Conservation (phyloP, 2,888 invertebrate species). For the Agrilus cyanescens region DNA sequence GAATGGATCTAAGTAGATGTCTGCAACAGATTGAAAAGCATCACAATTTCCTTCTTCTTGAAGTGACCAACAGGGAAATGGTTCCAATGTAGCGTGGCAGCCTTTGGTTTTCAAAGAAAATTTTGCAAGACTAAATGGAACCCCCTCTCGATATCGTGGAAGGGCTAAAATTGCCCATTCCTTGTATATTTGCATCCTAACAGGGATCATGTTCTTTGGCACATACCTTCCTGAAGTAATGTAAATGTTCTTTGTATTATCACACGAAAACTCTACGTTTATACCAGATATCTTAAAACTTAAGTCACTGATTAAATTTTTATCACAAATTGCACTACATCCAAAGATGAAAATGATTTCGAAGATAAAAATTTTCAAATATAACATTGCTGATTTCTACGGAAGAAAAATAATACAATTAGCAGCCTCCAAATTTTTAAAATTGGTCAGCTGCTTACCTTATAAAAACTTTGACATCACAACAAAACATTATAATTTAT, state of each 20-base stretch:
- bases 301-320: conserved; percentile 23
- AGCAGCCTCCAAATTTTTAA: too few species aligned
- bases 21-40: conserved; percentile 58
- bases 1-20: conserved; percentile 47
- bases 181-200: conserved; percentile 45
- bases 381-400: too few species aligned
- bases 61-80: conserved; percentile 55
- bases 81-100: conserved; percentile 41
- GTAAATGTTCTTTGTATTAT: conserved; percentile 46
- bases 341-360: conserved; percentile 14
- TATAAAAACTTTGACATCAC: too few species aligned
- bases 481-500: too few species aligned
- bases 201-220: conserved; percentile 47
- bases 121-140: conserved; percentile 47
- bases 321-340: conserved; percentile 15
- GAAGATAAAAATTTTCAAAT: too few species aligned
- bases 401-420: too few species aligned
- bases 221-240: conserved; percentile 44
- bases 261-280: conserved; percentile 43
- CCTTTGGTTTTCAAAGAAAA: conserved; percentile 40
- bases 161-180: conserved; percentile 46
- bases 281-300: conserved; percentile 34
- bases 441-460: too few species aligned
- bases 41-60: conserved; percentile 60
- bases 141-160: conserved; percentile 48